These are phyloP conservation scores for Clupea harengus DNA, from an alignment of 2,113 vertebrate species.

Conservation along the genomic window DNA sequence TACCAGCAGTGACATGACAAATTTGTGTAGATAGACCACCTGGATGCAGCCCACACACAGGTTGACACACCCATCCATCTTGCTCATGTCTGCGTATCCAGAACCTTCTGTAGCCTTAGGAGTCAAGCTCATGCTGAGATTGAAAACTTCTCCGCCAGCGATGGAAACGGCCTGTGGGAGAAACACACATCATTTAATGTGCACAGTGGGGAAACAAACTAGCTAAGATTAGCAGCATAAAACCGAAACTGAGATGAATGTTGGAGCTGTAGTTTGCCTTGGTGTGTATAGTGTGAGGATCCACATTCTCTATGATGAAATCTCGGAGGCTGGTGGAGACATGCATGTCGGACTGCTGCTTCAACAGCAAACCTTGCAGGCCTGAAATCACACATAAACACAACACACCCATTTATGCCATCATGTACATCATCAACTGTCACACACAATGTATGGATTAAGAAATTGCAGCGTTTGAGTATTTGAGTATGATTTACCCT, in stretches of 20 bases:
- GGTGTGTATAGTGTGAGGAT: slow-evolving; percentile 83
- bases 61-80: slow-evolving; percentile 82
- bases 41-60: slow-evolving; percentile 92
- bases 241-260: not conserved
- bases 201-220: not conserved
- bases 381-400: slow-evolving; percentile 64
- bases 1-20: slow-evolving; percentile 92
- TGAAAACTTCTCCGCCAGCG: slow-evolving; percentile 92
- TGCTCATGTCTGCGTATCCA: slow-evolving; percentile 81
- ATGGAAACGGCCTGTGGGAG: slow-evolving; percentile 85
- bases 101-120: slow-evolving; percentile 84
- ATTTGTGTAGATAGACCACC: slow-evolving; percentile 91
- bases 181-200: not conserved
- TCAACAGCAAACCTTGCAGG: slow-evolving; percentile 77
- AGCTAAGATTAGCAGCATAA: not conserved
- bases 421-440: too few relatives aligned
- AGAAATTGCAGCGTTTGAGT: not conserved
- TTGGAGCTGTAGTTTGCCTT: slow-evolving; percentile 72
- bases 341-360: slow-evolving; percentile 75
- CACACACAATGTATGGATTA: not conserved
- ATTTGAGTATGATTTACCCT: slow-evolving; percentile 67
- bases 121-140: slow-evolving; percentile 84
- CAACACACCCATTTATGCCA: not conserved
- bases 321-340: slow-evolving; percentile 83
- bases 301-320: slow-evolving; percentile 81